Base-by-base conservation (phyloP, 2,888 invertebrate genomes). In the Sinelater perroti region DNA sequence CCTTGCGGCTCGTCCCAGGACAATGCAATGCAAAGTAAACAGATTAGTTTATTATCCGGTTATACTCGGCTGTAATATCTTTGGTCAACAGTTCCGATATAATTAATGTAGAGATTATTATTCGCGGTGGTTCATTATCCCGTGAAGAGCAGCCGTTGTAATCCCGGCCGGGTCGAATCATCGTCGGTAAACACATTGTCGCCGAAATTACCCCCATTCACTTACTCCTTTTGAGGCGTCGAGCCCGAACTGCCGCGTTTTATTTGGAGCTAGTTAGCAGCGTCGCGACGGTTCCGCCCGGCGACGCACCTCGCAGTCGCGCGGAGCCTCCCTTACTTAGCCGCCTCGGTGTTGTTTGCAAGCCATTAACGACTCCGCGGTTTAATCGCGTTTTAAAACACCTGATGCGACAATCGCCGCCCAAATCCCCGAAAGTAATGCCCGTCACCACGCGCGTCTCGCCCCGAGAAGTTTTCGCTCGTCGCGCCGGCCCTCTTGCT, bases 11-110 rank as follows among this genome's bases (percentile, higher is more conserved):
- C 59, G 49, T 59, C 50, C 50, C 46, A 55, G 55, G 51, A 56
- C 70, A 66, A 64, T 67, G 68, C 70, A 70, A 71, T 73, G 72
- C 71, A 70, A 72, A 72, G 73, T 72, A 73, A 73, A 73, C 72
- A 73, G 73, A 73, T 73, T 74, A 74, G 72, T 72, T 70, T 69
- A 73, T 73, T 70, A 73, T 72, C 72, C 71, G 67, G 68, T 72
- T 72, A 71, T 70, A 67, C 67, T 70, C 69, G 62, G 67, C 70
- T 70, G 69, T 73, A 74, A 73, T 73, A 71, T 72, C 71, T 72
- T 71, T 69, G 74, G 74, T 74, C 74, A 74, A 73, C 72, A 74
- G 67, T 72, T 72, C 69, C 70, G 67, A 71, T 70, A 72, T 72
- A 72, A 74, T 74, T 73, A 74, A 73, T 72, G 71, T 69, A 56